These are phyloP conservation scores for Musca domestica DNA, from an alignment of 1,140 invertebrate genomes.

Conservation along the genomic window DNA sequence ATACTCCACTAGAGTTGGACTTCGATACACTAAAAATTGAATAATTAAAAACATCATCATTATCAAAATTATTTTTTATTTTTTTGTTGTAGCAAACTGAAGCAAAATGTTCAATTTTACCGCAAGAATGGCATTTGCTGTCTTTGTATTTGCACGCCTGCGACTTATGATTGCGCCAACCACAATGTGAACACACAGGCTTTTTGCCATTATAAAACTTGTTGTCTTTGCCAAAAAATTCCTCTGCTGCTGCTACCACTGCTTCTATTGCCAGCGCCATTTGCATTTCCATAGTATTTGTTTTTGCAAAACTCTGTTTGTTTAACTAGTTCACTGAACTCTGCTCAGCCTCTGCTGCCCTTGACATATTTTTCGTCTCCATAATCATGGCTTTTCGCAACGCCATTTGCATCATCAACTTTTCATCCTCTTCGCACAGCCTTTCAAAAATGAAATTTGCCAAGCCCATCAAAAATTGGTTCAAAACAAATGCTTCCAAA, in stretches of 20 bases:
- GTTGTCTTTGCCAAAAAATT: too few species aligned
- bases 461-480: neutral
- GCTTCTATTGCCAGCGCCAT: too few species aligned
- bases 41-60: neutral
- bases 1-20: too few species aligned
- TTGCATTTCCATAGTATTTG: too few species aligned
- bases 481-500: neutral
- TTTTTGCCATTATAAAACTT: neutral
- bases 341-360: neutral
- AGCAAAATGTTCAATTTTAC: neutral
- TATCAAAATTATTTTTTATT: neutral
- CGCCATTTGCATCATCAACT: neutral
- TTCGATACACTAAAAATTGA: too few species aligned
- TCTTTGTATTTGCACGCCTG: too few species aligned
- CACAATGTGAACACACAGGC: too few species aligned
- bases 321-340: neutral
- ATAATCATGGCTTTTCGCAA: neutral
- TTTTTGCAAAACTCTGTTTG: too few species aligned
- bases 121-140: neutral
- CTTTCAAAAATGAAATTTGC: too few species aligned
- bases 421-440: neutral
- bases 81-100: neutral
- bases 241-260: neutral
- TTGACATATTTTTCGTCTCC: neutral
- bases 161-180: too few species aligned